These are phyloP conservation scores for Micrastur ruficollis DNA, from an alignment of 2,797 vertebrate species.

Conservation along the genomic window DNA sequence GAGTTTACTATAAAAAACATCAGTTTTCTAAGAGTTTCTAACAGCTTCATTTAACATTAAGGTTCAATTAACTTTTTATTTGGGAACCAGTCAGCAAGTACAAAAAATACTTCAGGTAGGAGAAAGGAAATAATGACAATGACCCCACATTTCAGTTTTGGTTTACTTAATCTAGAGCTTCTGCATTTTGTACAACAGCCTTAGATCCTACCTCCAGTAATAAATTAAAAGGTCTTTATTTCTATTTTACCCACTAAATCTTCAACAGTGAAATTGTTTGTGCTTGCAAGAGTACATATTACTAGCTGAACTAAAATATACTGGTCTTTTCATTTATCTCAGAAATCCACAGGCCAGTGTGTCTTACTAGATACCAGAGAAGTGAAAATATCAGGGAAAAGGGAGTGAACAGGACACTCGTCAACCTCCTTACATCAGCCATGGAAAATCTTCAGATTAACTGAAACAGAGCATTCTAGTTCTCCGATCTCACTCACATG, in stretches of 20 bases:
- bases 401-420: background rate
- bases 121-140: background rate
- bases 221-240: background rate
- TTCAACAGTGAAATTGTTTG: background rate
- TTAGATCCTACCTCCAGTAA: background rate
- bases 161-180: background rate
- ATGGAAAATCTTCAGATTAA: background rate
- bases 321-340: background rate
- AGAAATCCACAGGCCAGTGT: background rate
- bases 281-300: background rate
- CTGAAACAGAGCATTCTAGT: background rate
- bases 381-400: background rate
- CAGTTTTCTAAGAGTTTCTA: background rate
- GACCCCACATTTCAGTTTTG: background rate
- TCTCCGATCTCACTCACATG: background rate
- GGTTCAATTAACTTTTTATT: background rate
- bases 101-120: background rate
- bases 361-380: background rate
- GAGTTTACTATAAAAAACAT: background rate
- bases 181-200: background rate
- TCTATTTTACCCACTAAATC: background rate
- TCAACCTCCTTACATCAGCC: background rate
- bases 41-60: background rate
- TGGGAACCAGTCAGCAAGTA: background rate
- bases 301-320: background rate